Conservation (phyloP, 1,140 invertebrate species). For the Drosophila busckii region DNA sequence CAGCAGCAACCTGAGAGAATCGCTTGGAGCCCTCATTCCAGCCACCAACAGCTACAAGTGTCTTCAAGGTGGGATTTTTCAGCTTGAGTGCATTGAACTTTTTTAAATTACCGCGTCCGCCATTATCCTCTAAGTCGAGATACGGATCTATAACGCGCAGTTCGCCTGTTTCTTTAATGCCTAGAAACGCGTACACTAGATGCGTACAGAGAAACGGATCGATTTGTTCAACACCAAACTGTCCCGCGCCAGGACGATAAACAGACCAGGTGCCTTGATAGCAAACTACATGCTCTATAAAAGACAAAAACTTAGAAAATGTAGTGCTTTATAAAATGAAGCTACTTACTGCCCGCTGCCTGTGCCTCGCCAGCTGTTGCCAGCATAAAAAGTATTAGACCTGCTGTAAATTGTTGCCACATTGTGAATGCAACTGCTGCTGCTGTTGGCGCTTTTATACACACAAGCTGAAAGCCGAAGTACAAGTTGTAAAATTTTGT, state of each 20-base stretch:
- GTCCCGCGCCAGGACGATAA: slow-evolving; percentile 83
- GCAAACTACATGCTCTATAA: slow-evolving; percentile 82
- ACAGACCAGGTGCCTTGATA: slow-evolving; percentile 88
- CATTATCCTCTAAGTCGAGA: slow-evolving; percentile 82
- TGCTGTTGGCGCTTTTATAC: slow-evolving; percentile 41
- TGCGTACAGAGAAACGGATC: slow-evolving; percentile 87
- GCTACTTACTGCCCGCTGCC: slow-evolving; percentile 32
- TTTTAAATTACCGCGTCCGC: slow-evolving; percentile 76
- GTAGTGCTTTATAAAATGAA: too few species aligned
- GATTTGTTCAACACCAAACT: slow-evolving; percentile 84
- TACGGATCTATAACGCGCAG: slow-evolving; percentile 83
- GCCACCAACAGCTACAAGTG: slow-evolving; percentile 86
- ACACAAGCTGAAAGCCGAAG: not conserved
- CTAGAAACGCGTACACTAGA: slow-evolving; percentile 86
- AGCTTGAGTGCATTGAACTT: slow-evolving; percentile 83
- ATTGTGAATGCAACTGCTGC: not conserved
- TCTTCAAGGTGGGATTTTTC: slow-evolving; percentile 84
- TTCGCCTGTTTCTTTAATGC: slow-evolving; percentile 80
- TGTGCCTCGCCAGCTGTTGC: not conserved
- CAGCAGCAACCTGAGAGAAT: slow-evolving; percentile 82
- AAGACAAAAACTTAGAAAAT: slow-evolving; percentile 11
- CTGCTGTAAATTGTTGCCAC: not conserved
- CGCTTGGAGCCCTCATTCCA: slow-evolving; percentile 87
- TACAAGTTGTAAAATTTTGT: slow-evolving; percentile 38
- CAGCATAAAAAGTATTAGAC: too few species aligned